phyloP scores from a whole-genome alignment of 2,113 vertebrate genomes.

The Rafetus swinhoei region DNA sequence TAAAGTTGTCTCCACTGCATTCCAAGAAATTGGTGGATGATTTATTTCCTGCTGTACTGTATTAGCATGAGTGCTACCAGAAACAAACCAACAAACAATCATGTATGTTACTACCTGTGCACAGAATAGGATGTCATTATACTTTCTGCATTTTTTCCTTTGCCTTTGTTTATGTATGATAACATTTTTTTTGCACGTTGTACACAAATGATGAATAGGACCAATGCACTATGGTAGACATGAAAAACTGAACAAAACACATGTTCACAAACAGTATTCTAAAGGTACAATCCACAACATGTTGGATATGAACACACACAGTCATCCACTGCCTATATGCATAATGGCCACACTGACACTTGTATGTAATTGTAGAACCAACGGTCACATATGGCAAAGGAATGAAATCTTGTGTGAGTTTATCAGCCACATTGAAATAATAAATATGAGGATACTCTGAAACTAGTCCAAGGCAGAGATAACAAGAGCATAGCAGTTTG shows the following conservation, averaged over 20 bases:
- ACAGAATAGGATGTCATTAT: not conserved
- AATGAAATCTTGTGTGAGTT: not conserved
- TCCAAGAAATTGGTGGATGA: not conserved
- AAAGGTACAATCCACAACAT: not conserved
- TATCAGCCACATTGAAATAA: slow-evolving; percentile 5
- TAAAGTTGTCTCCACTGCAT: not conserved
- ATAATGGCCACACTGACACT: not conserved
- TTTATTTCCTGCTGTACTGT: not conserved
- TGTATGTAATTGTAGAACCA: not conserved
- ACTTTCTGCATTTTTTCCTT: not conserved
- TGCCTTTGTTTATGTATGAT: not conserved
- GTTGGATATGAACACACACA: not conserved
- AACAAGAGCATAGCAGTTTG: not conserved
- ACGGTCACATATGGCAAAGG: not conserved
- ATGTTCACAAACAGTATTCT: not conserved
- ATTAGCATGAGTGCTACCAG: not conserved
- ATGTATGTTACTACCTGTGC: not conserved
- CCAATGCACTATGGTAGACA: not conserved
- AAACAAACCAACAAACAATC: not conserved
- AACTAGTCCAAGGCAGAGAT: not conserved
- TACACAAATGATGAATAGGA: rapidly evolving
- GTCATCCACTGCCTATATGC: not conserved
- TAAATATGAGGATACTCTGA: not conserved
- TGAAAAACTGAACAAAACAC: not conserved
- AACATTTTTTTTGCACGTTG: not conserved